Base-by-base conservation (phyloP, 2,113 vertebrate species). In the Menura novaehollandiae region DNA sequence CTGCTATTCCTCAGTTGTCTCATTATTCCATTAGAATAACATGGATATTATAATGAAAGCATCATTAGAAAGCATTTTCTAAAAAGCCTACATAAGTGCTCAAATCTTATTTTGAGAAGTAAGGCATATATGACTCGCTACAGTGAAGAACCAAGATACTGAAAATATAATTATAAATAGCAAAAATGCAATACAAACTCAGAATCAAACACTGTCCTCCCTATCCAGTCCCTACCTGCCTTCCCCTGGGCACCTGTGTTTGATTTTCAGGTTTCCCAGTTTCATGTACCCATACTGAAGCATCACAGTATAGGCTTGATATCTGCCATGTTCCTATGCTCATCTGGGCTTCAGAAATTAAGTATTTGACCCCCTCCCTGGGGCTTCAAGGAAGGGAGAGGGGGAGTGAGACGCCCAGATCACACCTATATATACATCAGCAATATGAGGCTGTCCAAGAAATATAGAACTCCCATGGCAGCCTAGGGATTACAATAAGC, bases 1-100 rank as follows among this genome's bases (percentile, higher is more conserved):
- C 56, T 93, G 77, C 19, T 87, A 2, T 74, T 87, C 73, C 80
- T 82, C 58, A 21, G 46, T 55, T 87, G 64, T 23, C 77, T 87
- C 62, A 32, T 68, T 72, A 81, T 72, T 85, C 66, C n/a, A 75
- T 62, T 91, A 78, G n/a, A 85, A 94, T 14, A 78, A 35, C 32
- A 52, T 20, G 33, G 32, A 55, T 56, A 56, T 49, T 52, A 55
- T n/a, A 84, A 59, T 8, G 13, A 55, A 76, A 62, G 13, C 27
- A 56, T 66, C 32, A 15, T 39, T 69, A 11, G 21, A n/a, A 32
- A 56, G 53, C 2, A 2, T 59, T 81, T 96, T 46, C 63, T 69
- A 67, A 86, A 84, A 80, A 59, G 35, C 11, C 33, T 86, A 33
- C 3, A 12, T 41, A 69, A 73, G 49, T 1, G 1, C 24, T 68